These are phyloP conservation scores for Palloptera scutellata DNA, from an alignment of 2,888 invertebrate species.

Conservation along the genomic window DNA sequence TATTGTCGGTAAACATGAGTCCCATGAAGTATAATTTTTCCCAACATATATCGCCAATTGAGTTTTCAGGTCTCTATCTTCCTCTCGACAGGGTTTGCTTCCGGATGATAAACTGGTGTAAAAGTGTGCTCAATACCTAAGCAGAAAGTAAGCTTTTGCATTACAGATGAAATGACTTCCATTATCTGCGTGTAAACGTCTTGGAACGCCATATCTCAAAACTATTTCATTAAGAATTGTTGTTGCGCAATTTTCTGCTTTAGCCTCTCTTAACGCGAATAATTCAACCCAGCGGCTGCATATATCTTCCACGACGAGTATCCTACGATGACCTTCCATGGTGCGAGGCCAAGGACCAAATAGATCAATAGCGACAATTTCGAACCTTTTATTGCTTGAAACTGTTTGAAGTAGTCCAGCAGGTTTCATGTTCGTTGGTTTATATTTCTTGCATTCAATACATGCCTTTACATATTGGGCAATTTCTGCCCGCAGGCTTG, in stretches of 20 bases:
- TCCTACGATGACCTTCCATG: slow-evolving; percentile 8
- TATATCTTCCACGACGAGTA: slow-evolving; percentile 13
- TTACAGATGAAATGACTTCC: slow-evolving; percentile 7
- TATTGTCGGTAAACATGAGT: not conserved
- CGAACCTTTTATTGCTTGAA: slow-evolving; percentile 19
- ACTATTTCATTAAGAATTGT: slow-evolving; percentile 9
- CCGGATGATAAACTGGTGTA: slow-evolving; percentile 12
- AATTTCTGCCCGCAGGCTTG: slow-evolving; percentile 20
- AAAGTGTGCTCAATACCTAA: slow-evolving; percentile 11
- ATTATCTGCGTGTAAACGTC: no score
- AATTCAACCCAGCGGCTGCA: no score
- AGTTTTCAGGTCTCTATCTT: not conserved
- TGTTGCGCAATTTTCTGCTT: slow-evolving; percentile 6
- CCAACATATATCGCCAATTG: slow-evolving; percentile 1
- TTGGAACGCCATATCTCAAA: no score
- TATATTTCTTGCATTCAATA: slow-evolving; percentile 14
- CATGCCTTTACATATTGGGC: slow-evolving; percentile 24
- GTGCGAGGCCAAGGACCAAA: slow-evolving; percentile 7
- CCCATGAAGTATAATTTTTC: not conserved
- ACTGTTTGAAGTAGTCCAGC: slow-evolving; percentile 27
- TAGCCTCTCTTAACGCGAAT: slow-evolving; percentile 23
- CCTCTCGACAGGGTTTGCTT: not conserved
- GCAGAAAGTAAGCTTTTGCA: slow-evolving; percentile 3
- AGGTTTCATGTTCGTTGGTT: slow-evolving; percentile 24
- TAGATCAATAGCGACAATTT: not conserved